Conservation (phyloP, 2,888 invertebrate species). For the Polymixis flavicincta region DNA sequence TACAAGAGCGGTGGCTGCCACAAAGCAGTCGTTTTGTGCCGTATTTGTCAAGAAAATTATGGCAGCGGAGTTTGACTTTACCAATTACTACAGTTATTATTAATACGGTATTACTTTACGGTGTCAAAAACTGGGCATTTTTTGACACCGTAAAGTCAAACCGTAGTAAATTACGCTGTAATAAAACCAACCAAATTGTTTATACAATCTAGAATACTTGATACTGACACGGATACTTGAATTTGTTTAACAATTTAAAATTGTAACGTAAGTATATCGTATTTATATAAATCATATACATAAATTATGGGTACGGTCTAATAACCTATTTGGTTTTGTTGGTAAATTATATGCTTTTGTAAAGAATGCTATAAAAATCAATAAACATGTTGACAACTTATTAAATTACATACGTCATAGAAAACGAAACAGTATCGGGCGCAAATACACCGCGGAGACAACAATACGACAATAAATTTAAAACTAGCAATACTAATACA, state of each 20-base stretch:
- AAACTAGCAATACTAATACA: no score
- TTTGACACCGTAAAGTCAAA: no score
- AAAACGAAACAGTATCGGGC: background rate
- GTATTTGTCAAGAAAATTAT: no score
- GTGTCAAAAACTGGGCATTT: no score
- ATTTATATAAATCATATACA: background rate
- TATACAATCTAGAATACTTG: background rate
- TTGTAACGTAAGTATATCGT: background rate
- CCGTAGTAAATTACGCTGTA: background rate
- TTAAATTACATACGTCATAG: background rate
- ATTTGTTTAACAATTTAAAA: background rate
- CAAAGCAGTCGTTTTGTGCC: no score
- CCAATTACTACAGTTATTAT: no score
- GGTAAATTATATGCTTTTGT: background rate
- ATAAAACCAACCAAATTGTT: background rate
- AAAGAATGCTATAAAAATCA: background rate
- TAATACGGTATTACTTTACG: no score
- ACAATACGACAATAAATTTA: no score
- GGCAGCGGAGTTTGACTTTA: no score
- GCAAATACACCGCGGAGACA: no score
- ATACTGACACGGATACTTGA: no score
- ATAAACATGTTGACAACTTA: background rate
- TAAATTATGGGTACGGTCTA: background rate
- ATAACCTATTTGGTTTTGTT: background rate
- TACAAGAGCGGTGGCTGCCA: no score